Evolutionary conservation across 1,140 invertebrate species (phyloP).

Genomic region (Probaryconus sp.): DNA sequence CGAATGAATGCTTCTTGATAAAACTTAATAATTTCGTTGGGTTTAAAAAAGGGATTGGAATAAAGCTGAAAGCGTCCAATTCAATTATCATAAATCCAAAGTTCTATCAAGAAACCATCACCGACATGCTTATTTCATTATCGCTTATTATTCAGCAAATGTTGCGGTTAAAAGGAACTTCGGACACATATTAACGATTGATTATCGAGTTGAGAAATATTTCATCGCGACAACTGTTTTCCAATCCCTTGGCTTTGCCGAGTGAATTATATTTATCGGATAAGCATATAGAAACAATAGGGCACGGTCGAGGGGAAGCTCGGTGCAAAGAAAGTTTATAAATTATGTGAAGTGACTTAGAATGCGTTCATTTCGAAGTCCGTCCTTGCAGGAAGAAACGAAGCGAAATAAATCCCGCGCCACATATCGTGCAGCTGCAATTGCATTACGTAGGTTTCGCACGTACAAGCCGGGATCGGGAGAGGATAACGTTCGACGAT

Average conservation of each 20-base stretch:
- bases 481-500: constrained; percentile 47
- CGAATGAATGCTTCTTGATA: constrained; percentile 4
- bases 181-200: too few relatives aligned
- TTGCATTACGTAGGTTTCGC: constrained; percentile 46
- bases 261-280: background rate
- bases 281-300: background rate
- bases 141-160: too few relatives aligned
- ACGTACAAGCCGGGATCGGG: constrained; percentile 25
- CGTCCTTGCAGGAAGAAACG: constrained; percentile 8
- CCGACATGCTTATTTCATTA: too few relatives aligned
- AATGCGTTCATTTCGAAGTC: constrained; percentile 19
- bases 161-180: too few relatives aligned
- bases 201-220: too few relatives aligned
- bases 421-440: constrained; percentile 42
- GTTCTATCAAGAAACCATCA: too few relatives aligned
- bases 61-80: too few relatives aligned
- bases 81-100: too few relatives aligned
- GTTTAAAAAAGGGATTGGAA: too few relatives aligned
- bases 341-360: constrained; percentile 28
- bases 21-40: too few relatives aligned
- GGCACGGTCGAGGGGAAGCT: background rate
- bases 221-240: too few relatives aligned
- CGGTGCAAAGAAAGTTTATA: constrained; percentile 14
- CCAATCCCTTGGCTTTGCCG: too few relatives aligned
- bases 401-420: constrained; percentile 27